Evolutionary conservation across 2,113 vertebrate genomes (phyloP), one percentile per base, ranked within the genome.

Genomic region (Mystacornis crossleyi): DNA sequence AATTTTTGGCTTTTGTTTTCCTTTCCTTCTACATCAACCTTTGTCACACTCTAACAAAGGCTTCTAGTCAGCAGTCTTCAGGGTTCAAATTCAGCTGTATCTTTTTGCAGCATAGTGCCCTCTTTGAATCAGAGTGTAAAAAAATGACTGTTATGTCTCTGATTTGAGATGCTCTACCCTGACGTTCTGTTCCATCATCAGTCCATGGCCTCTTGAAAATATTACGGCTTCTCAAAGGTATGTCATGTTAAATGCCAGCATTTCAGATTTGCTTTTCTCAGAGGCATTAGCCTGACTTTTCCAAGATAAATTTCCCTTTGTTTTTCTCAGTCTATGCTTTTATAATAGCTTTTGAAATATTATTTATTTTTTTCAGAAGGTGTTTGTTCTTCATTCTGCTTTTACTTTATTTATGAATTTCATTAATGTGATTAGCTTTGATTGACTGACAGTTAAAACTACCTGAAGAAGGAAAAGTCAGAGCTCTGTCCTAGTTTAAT

Each of bases 351-450:
- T 87, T 80, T 83, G 55, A 82, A 91, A 25, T 50, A 61, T 25
- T 75, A 57, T 88, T 93, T 89, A 42, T 84, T 81, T 69, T 92
- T 62, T 48, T 31, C 25, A 26, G 15, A 66, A 48, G 33, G 11
- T 88, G 18, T 80, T 95, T 82, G 6, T 62, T 85, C 29, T 85
- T 95, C 33, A 40, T 62, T 87, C 26, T 34, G 33, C 45, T 85
- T 94, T 78, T 93, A 34, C 53, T 80, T 87, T 70, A 33, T 89
- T 79, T 89, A 81, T 84, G 93, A 96, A 89, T 94, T 86, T 89
- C 57, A 95, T 95, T 93, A 72, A 87, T 66, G 24, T 40, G 64
- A 93, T 89, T 95, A 82, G 1, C 31, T 79, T 79, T 94, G 91
- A 85, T 40, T 92, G 96, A 97, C 26, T 94, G 89, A 94, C 91